Base-by-base conservation (phyloP, 2,888 invertebrate genomes). In the Dorcus hopei region DNA sequence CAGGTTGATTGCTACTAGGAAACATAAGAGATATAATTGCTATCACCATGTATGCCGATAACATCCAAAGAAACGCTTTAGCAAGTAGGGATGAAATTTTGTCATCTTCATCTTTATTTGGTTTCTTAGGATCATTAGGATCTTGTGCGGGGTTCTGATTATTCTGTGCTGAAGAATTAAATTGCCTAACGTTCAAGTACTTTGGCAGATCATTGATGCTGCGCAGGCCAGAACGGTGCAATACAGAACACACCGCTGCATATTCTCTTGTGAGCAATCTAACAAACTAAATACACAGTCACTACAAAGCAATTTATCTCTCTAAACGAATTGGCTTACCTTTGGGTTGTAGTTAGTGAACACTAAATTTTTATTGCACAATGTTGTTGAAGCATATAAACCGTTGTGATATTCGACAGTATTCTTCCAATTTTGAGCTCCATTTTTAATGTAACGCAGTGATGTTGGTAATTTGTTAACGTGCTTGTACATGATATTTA, bases 11-110 rank as follows among this genome's bases (percentile, higher is more conserved):
- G 58, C 85, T 87, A 54, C 85, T 85, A 0, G 90, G 89, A 62
- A 91, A 85, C 55, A 91, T 74, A 42, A 90, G 75, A 0, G 90
- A 88, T 63, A 90, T 83, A 56, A 88, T 80, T n/a, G 89, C 84
- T 26, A 90, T 84, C 38, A 90, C 82, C 79, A 90, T 84, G 70
- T 88, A 90, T 11, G 89, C 87, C 3, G 88, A 88, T 33, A 90
- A 78, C 83, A 91, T 85, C 91, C 91, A 92, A 51, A 92, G 81
- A n/a, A 87, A 82, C 0, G 88, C 89, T 74, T 93, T 92, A 23
- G 89, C 85, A 26, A 91, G 64, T 3, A 91, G 76, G 0, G 90
- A 87, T 0, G 87, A 85, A 63, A 91, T 76, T 74, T 90, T 90
- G 54, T 87, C 86, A 57, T 87, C 85, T 58, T 88, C 85, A 61